Conservation (phyloP, 2,113 vertebrate species). For the Lepus americanus region DNA sequence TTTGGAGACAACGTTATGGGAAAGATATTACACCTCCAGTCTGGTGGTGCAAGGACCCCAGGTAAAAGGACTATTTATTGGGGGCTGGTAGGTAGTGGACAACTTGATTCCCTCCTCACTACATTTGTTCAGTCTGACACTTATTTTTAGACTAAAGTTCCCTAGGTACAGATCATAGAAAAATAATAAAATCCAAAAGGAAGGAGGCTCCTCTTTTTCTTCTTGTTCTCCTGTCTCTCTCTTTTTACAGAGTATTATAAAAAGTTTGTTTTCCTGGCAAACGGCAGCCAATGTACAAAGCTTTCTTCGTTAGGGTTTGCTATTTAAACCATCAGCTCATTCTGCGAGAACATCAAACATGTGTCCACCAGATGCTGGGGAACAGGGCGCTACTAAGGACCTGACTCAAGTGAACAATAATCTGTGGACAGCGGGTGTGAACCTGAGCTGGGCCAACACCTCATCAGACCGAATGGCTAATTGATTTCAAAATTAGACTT, state of each 20-base stretch:
- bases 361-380: slow-evolving; percentile 93
- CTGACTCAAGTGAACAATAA: slow-evolving; percentile 92
- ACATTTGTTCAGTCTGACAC: slow-evolving; percentile 59
- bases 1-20: slow-evolving; percentile 47
- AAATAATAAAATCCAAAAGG: slow-evolving; percentile 69
- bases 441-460: slow-evolving; percentile 93
- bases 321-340: slow-evolving; percentile 87
- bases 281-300: slow-evolving; percentile 87
- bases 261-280: slow-evolving; percentile 87
- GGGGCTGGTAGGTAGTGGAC: background rate
- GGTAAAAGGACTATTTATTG: slow-evolving; percentile 8
- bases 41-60: slow-evolving; percentile 15
- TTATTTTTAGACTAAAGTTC: slow-evolving; percentile 72
- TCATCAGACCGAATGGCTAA: slow-evolving; percentile 95
- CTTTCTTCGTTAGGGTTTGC: slow-evolving; percentile 89
- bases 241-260: slow-evolving; percentile 83
- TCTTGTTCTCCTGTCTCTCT: background rate
- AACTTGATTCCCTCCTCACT: background rate
- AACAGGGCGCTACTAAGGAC: slow-evolving; percentile 85
- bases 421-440: slow-evolving; percentile 94
- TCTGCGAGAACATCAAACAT: slow-evolving; percentile 90
- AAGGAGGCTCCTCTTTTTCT: background rate
- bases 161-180: slow-evolving; percentile 77
- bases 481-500: slow-evolving; percentile 96
- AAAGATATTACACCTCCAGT: background rate